These are phyloP conservation scores for Brachionus manjavacas DNA, from an alignment of 1,140 invertebrate species.

Conservation along the genomic window DNA sequence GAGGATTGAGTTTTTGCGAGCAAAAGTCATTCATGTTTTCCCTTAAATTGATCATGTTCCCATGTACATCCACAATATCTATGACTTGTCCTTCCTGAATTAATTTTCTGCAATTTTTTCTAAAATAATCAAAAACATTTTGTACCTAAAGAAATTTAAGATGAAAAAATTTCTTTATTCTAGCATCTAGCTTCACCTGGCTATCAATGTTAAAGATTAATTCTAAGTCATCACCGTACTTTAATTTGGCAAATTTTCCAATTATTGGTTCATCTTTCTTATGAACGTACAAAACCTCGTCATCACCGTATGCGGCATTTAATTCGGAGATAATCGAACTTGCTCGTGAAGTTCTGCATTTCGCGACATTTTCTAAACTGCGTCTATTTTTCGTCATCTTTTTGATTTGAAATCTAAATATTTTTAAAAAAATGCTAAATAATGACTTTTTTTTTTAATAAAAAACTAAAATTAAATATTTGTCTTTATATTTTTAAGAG, in stretches of 20 bases:
- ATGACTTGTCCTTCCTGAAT: not conserved
- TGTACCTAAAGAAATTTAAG: not conserved
- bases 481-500: not conserved
- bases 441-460: not conserved
- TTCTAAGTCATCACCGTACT: not conserved
- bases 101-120: not conserved
- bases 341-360: too few species aligned
- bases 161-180: not conserved
- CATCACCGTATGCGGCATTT: not conserved
- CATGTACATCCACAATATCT: slow-evolving; percentile 21
- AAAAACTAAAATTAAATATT: not conserved
- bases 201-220: slow-evolving; percentile 35
- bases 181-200: not conserved
- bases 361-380: too few species aligned
- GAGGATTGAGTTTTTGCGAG: not conserved
- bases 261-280: not conserved
- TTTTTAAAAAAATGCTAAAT: too few species aligned
- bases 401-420: too few species aligned
- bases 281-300: not conserved
- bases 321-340: not conserved
- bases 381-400: too few species aligned
- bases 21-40: not conserved
- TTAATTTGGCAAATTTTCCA: slow-evolving; percentile 20
- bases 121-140: not conserved
- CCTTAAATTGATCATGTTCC: not conserved